Conservation (phyloP, 2,113 vertebrate genomes). For the Barbus barbus region DNA sequence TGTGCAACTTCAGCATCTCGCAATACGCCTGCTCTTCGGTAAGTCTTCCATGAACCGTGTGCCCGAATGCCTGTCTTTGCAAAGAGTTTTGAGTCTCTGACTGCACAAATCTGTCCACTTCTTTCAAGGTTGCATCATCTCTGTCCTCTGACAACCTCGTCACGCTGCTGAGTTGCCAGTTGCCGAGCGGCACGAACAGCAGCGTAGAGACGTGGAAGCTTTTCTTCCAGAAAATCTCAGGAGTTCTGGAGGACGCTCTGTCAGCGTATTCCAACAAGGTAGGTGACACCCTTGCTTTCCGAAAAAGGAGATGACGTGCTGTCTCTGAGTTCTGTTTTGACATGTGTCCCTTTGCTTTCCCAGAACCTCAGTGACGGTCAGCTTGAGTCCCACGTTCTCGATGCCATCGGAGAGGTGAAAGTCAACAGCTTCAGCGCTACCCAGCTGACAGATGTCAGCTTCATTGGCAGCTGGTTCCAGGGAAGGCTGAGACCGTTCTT, state of each 20-base stretch:
- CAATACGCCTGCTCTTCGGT: slow-evolving; percentile 60
- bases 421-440: slow-evolving; percentile 22
- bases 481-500: slow-evolving; percentile 54
- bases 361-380: too few relatives aligned
- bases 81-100: neutral
- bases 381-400: neutral
- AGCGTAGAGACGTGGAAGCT: slow-evolving; percentile 58
- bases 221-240: slow-evolving; percentile 54
- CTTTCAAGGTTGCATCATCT: slow-evolving; percentile 34
- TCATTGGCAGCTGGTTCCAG: slow-evolving; percentile 59
- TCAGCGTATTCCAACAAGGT: neutral
- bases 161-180: slow-evolving; percentile 57
- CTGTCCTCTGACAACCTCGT: slow-evolving; percentile 30
- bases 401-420: slow-evolving; percentile 43
- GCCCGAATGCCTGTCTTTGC: neutral
- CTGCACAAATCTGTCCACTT: neutral
- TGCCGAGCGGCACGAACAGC: neutral
- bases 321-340: too few relatives aligned
- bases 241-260: slow-evolving; percentile 55
- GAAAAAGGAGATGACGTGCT: too few relatives aligned
- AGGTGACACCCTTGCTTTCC: too few relatives aligned
- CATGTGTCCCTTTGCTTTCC: too few relatives aligned
- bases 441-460: slow-evolving; percentile 25
- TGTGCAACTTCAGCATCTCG: slow-evolving; percentile 54
- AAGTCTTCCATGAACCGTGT: neutral